Evolutionary conservation across 2,113 vertebrate species (phyloP), one percentile per base, ranked within the genome.

Genomic region (Chloropsis hardwickii): DNA sequence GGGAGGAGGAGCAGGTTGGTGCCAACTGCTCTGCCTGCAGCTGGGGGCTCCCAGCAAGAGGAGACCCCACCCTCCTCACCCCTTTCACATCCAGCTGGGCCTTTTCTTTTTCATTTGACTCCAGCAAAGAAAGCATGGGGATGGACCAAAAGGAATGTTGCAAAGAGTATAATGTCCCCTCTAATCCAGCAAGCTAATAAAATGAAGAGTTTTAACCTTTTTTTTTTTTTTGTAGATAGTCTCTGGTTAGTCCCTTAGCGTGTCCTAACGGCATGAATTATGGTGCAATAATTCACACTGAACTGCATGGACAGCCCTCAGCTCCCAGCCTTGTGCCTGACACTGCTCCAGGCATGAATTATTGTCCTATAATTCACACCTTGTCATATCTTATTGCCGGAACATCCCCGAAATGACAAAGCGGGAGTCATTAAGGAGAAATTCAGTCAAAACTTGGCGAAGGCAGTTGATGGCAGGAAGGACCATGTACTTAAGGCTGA

Each of bases 401-500:
- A 97, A 97, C 98, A 97, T 94, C 96, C 89, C 97, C 90, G 86
- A 97, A 97, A 96, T 96, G 97, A 98, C 97, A 98, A 96, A 97
- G 96, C 90, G 97, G 95, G 91, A 97, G 96, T 98, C 96, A 98
- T 98, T 98, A 97, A 97, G 93, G 94, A 91, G 96, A 97, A 98
- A 97, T 97, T 97, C 97, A 98, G 97, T 97, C 96, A 97, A 95
- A 98, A 97, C 96, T 96, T 94, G 96, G 94, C 76, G 57, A 96
- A 93, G 24, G 39, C 86, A 88, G 76, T 67, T 86, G 96, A 94
- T 93, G 96, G 95, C 96, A 96, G 96, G 97, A 96, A 97, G 94
- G 80, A 67, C 47, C 60, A 33, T 5, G 28, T 86, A 92, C 72
- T 92, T 83, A 80, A 83, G 78, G 51, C 54, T 76, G 62, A 62